Conservation (phyloP, 2,888 invertebrate genomes). For the Xylocampa areola region DNA sequence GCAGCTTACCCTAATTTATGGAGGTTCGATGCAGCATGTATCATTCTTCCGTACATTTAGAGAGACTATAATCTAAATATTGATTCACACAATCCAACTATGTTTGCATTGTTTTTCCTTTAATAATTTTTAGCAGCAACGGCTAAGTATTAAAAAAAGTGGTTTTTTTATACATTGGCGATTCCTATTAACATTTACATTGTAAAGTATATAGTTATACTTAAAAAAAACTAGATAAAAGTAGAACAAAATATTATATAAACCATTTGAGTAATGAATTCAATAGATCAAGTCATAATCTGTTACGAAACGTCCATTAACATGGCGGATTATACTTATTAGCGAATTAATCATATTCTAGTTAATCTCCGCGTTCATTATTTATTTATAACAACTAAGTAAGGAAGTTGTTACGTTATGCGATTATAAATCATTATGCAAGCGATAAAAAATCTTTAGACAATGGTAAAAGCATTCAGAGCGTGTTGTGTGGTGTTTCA, state of each 20-base stretch:
- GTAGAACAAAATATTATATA: constrained; percentile 31
- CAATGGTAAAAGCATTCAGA: constrained; percentile 36
- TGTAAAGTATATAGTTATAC: too few species aligned
- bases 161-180: too few species aligned
- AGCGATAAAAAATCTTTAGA: constrained; percentile 30
- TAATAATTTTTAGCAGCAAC: too few species aligned
- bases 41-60: too few species aligned
- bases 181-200: too few species aligned
- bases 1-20: too few species aligned
- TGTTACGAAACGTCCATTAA: constrained; percentile 42
- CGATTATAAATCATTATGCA: constrained; percentile 35
- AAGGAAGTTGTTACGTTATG: constrained; percentile 39
- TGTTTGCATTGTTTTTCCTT: too few species aligned
- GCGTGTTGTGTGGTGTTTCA: constrained; percentile 27
- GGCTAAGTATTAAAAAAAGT: too few species aligned
- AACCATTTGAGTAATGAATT: constrained; percentile 19
- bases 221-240: constrained; percentile 15
- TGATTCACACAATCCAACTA: too few species aligned
- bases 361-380: constrained; percentile 18
- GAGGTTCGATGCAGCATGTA: neutral
- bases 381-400: constrained; percentile 21
- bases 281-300: constrained; percentile 30
- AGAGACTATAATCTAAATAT: too few species aligned
- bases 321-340: constrained; percentile 22
- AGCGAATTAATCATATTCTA: constrained; percentile 34